Evolutionary conservation across 2,113 vertebrate species (phyloP), one percentile per base, ranked within the genome.

Genomic region (Muntiacus muntjak): DNA sequence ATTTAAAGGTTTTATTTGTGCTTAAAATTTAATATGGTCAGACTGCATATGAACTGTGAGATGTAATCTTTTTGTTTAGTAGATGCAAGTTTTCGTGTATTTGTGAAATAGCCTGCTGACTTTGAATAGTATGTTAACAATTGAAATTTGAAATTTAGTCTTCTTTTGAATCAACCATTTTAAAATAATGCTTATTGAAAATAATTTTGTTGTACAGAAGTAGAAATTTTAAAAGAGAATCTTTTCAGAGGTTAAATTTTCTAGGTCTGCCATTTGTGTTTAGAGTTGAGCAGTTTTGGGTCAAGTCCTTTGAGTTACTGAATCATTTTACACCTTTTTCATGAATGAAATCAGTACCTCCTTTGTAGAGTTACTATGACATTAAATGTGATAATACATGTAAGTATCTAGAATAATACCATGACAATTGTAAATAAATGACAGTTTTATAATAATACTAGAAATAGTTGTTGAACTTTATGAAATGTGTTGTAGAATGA

Each of bases 261-360:
- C n/a, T 83, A 87, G 50, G 43, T 33, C 28, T 1, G 30, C 9
- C 21, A 67, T 40, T 91, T 21, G 23, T 87, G 43, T 90, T 96
- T 83, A 45, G 58, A 94, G 71, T 26, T 86, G 54, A 36, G 28
- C 16, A 58, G 28, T 62, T 93, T 89, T 17, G n/a, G n/a, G 30
- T 60, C 16, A 79, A 71, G 19, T 94, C 12, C 55, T 89, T 11
- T 95, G 36, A 94, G 16, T 74, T 86, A 79, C 45, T 19, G 74
- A 74, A 76, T 94, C 21, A 57, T 97, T 57, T n/a, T 92, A 57
- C 78, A 74, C 28, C 23, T 93, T 90, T 91, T 83, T 93, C 74
- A 76, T 83, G 67, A 96, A 60, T 84, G 74, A 92, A 96, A 26
- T 88, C 45, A 87, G 10, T 30, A 76, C 21, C 13, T 74, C 16